Base-by-base conservation (phyloP, 2,888 invertebrate genomes). In the Ligdia adustata region DNA sequence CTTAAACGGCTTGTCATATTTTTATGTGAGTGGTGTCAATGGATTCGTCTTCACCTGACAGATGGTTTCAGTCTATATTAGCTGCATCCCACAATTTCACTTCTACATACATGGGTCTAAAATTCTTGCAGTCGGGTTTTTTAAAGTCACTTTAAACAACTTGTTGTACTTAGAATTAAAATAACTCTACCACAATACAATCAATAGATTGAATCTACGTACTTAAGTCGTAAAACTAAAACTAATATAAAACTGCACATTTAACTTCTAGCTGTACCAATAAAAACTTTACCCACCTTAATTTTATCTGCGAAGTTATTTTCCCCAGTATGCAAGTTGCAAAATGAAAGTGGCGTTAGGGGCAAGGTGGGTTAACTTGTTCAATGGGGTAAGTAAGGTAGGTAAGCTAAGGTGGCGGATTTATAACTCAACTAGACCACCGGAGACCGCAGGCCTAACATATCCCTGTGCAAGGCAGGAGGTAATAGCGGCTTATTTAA, bases 361-460 rank as follows among this genome's bases (percentile, higher is more conserved):
- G 47, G 50, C 16, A 37, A 53, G 47, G 53, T 46, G 40, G 47
- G 51, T 52, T 60, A 59, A 60, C 60, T 65, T 63, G 57, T 53
- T 47, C 54, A 41, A 49, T 55, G 37, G 53, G n/a, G n/a, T n/a
- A n/a, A n/a, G n/a, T n/a, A n/a, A 40, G 53, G 52, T 33, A 52
- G 60, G 62, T 57, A 62, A 63, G 60, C 55, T 55, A 60, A 52
- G 56, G 57, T 57, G 62, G 50, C 41, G 60, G 60, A 69, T 67
- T 69, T 69, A 69, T 62, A 67, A 64, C 68, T 63, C 20, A 40
- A 55, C 60, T 49, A 53, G 59, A 56, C 55, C 53, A 55, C 57
- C 38, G 44, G 52, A 48, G 54, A 61, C 48, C 53, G 41, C 55
- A 56, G 54, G 63, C 59, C 57, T 58, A 59, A 18, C 3, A 40